Conservation (phyloP, 2,888 invertebrate species). For the Monochamus alternatus region DNA sequence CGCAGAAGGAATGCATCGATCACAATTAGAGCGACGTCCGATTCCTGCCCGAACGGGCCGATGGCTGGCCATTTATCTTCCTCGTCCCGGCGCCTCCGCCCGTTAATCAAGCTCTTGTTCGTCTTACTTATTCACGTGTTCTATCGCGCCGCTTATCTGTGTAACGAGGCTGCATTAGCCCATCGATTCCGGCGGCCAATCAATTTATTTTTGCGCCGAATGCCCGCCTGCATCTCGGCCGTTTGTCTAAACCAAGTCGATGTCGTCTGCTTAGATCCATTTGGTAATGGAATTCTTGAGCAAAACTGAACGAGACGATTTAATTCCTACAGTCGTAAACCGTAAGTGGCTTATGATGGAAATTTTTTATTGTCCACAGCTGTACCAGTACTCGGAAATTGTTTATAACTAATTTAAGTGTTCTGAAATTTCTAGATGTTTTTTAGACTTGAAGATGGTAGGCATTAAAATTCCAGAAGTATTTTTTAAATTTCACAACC, state of each 20-base stretch:
- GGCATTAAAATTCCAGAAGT: too few relatives aligned
- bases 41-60: constrained; percentile 52
- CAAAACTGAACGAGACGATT: too few relatives aligned
- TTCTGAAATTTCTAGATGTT: too few relatives aligned
- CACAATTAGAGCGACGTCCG: constrained; percentile 59
- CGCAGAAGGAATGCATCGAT: constrained; percentile 50
- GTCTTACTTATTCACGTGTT: constrained; percentile 39
- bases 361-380: too few relatives aligned
- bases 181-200: constrained; percentile 36
- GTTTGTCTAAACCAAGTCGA: constrained; percentile 15
- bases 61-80: constrained; percentile 59
- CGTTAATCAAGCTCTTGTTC: constrained; percentile 56
- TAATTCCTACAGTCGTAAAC: too few relatives aligned
- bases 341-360: too few relatives aligned
- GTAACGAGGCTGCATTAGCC: constrained; percentile 20
- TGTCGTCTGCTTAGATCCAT: too few relatives aligned
- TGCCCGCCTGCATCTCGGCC: constrained; percentile 21
- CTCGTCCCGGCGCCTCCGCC: constrained; percentile 52
- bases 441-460: too few relatives aligned
- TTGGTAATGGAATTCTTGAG: too few relatives aligned
- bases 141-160: constrained; percentile 19
- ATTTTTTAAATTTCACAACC: too few relatives aligned
- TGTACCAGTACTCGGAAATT: too few relatives aligned
- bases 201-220: constrained; percentile 39
- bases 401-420: too few relatives aligned